Conservation (phyloP, 92 coral and sea anemone genomes). For the Umimayanthus chanpuru region DNA sequence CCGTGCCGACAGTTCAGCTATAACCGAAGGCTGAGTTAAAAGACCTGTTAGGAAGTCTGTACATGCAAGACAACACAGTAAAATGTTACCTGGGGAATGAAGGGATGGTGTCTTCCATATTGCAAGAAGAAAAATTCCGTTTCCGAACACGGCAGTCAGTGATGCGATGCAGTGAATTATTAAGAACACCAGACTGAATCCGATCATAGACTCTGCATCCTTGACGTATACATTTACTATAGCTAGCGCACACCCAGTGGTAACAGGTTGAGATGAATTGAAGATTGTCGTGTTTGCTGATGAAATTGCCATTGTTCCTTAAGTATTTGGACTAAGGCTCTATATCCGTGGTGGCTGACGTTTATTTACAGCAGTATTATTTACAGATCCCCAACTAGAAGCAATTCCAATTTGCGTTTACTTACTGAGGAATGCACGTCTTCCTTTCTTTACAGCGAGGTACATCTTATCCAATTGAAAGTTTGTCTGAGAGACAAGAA, state of each 20-base stretch:
- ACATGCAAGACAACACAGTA: slow-evolving; percentile 21
- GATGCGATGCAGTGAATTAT: slow-evolving; percentile 13
- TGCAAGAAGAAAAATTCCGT: slow-evolving; percentile 19
- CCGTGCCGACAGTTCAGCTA: too few species aligned
- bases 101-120: slow-evolving; percentile 38
- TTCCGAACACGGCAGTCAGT: slow-evolving; percentile 5
- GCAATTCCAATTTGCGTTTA: too few species aligned
- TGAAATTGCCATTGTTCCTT: too few species aligned
- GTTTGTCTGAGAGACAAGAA: too few species aligned
- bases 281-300: too few species aligned
- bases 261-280: neutral
- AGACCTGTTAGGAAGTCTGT: slow-evolving; percentile 31
- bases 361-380: too few species aligned
- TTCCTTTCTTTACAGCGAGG: too few species aligned
- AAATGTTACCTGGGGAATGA: slow-evolving; percentile 20
- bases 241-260: neutral
- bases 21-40: slow-evolving; percentile 11
- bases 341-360: too few species aligned
- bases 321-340: too few species aligned
- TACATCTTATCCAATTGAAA: too few species aligned
- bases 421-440: too few species aligned
- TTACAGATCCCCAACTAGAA: too few species aligned
- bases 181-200: slow-evolving; percentile 18
- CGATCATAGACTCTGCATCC: slow-evolving; percentile 22
- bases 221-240: slow-evolving; percentile 15